phyloP scores from a whole-genome alignment of 2,797 vertebrate species.

The Phoeniculus purpureus region DNA sequence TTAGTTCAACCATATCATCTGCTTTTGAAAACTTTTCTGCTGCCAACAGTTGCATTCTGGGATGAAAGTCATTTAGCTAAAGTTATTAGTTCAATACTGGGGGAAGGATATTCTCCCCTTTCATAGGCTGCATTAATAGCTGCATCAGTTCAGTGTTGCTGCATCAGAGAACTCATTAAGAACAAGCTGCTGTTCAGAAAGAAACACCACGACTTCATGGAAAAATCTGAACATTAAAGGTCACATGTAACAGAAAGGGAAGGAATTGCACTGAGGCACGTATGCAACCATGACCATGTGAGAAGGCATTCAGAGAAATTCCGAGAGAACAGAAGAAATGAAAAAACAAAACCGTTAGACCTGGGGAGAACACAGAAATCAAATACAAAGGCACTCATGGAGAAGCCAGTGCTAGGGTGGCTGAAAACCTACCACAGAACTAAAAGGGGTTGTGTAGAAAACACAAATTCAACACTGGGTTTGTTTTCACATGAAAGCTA shows the following conservation, averaged over 20 bases:
- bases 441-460: neutral
- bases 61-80: neutral
- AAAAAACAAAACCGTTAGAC: constrained; percentile 71
- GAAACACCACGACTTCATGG: constrained; percentile 52
- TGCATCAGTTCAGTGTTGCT: constrained; percentile 54
- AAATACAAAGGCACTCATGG: constrained; percentile 75
- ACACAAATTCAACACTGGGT: constrained; percentile 36
- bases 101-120: neutral
- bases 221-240: constrained; percentile 58
- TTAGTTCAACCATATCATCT: neutral
- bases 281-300: constrained; percentile 52
- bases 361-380: constrained; percentile 55
- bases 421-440: constrained; percentile 70
- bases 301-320: constrained; percentile 71
- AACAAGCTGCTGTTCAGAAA: constrained; percentile 57
- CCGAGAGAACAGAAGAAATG: constrained; percentile 60
- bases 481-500: constrained; percentile 46
- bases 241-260: constrained; percentile 47
- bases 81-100: neutral
- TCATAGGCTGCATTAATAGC: neutral
- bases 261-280: constrained; percentile 46
- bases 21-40: neutral
- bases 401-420: constrained; percentile 60
- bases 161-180: constrained; percentile 61
- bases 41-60: neutral